phyloP scores from a whole-genome alignment of 2,797 vertebrate genomes.

The Paedocypris micromegethes region DNA sequence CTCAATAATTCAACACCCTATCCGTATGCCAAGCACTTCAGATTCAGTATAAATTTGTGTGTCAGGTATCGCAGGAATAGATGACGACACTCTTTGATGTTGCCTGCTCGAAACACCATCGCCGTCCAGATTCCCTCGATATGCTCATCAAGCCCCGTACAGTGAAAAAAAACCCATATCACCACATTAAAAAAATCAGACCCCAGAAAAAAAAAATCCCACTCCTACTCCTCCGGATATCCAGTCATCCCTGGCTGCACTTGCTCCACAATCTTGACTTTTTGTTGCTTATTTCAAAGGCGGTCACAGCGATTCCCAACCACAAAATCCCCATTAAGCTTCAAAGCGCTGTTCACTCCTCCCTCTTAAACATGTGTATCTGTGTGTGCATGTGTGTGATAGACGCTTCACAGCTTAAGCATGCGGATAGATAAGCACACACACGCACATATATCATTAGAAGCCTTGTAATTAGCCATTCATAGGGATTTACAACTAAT shows the following conservation, averaged over 20 bases:
- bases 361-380: constrained; percentile 25
- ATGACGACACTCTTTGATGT: constrained; percentile 35
- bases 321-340: constrained; percentile 45
- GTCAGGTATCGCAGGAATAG: constrained; percentile 22
- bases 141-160: constrained; percentile 18
- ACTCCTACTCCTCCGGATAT: constrained; percentile 37
- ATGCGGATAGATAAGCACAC: constrained; percentile 14
- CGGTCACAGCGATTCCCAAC: constrained; percentile 43
- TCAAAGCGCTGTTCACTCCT: constrained; percentile 41
- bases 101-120: constrained; percentile 24
- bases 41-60: constrained; percentile 9
- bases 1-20: not conserved
- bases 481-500: constrained; percentile 32
- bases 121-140: constrained; percentile 31
- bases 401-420: constrained; percentile 14
- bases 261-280: constrained; percentile 12
- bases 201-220: constrained; percentile 15
- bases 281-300: constrained; percentile 41
- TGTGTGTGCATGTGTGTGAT: constrained; percentile 30
- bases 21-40: not conserved
- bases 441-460: constrained; percentile 14
- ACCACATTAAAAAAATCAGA: constrained; percentile 26
- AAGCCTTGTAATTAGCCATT: constrained; percentile 33
- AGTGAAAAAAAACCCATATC: constrained; percentile 20
- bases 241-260: constrained; percentile 32